These are phyloP conservation scores for Hemicentrotus pulcherrimus DNA, from an alignment of 35 echinoderm and acorn worm genomes.

Conservation along the genomic window DNA sequence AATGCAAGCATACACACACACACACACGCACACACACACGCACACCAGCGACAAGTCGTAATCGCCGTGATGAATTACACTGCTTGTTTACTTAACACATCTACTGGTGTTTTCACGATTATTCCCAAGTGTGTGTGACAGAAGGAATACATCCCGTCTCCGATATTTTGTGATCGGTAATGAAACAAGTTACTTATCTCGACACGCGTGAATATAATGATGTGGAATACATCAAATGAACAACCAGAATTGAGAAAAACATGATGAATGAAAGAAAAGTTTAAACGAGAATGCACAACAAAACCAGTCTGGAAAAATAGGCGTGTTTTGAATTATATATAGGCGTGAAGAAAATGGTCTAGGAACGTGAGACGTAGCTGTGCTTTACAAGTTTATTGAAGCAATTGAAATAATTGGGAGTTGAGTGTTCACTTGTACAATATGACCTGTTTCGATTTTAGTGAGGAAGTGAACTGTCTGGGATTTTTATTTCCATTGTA, in stretches of 20 bases:
- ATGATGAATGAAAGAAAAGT: too few species aligned
- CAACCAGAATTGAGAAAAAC: neutral
- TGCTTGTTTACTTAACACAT: slow-evolving; percentile 11
- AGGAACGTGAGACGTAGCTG: too few species aligned
- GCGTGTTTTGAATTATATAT: too few species aligned
- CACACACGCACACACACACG: neutral
- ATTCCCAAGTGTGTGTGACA: neutral
- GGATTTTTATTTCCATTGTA: too few species aligned
- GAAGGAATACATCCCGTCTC: neutral
- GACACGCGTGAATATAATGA: neutral
- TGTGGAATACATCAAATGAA: neutral
- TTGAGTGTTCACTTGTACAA: too few species aligned
- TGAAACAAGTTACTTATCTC: neutral
- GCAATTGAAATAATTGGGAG: too few species aligned
- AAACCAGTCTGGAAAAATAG: too few species aligned
- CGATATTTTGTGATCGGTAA: neutral
- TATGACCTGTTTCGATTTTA: too few species aligned
- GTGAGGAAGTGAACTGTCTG: too few species aligned
- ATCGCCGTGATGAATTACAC: neutral
- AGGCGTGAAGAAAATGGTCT: too few species aligned
- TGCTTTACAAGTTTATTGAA: too few species aligned
- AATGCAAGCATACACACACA: neutral
- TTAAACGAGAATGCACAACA: too few species aligned
- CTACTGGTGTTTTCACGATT: slow-evolving; percentile 9
- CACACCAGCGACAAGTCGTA: neutral